Evolutionary conservation across 2,113 vertebrate genomes (phyloP).

Genomic region (Meriones unguiculatus): DNA sequence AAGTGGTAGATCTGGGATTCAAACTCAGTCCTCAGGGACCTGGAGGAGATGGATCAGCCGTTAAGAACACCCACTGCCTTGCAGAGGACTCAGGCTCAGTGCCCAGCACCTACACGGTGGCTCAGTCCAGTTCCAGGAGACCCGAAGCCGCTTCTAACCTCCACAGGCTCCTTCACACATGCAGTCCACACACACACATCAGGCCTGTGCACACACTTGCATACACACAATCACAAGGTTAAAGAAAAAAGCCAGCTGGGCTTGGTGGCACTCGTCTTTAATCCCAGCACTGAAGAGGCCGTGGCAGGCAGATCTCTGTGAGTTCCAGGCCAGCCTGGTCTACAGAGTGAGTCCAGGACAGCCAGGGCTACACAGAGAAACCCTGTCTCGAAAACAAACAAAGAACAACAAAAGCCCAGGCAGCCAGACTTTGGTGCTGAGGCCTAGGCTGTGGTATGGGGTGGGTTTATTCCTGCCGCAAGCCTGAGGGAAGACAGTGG

Average conservation of each 20-base stretch:
- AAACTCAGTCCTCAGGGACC: background rate
- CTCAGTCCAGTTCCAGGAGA: background rate
- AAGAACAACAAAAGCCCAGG: background rate
- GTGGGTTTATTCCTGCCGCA: background rate
- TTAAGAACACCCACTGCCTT: background rate
- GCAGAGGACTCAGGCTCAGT: background rate
- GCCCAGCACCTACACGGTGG: background rate
- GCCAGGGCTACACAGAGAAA: background rate
- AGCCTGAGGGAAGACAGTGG: background rate
- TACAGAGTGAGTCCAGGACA: background rate
- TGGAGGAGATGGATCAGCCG: background rate
- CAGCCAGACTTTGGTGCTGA: background rate
- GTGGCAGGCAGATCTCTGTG: background rate
- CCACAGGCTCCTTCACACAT: background rate
- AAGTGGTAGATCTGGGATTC: background rate
- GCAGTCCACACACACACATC: background rate
- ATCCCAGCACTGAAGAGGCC: background rate
- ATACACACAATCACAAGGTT: background rate
- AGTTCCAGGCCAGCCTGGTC: background rate
- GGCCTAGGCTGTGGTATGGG: background rate
- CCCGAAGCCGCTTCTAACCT: background rate
- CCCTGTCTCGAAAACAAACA: background rate
- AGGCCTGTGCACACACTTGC: background rate
- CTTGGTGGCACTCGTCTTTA: background rate
- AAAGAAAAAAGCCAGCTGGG: background rate